Evolutionary conservation across 2,113 vertebrate genomes (phyloP).

Genomic region (Chiloscyllium plagiosum): DNA sequence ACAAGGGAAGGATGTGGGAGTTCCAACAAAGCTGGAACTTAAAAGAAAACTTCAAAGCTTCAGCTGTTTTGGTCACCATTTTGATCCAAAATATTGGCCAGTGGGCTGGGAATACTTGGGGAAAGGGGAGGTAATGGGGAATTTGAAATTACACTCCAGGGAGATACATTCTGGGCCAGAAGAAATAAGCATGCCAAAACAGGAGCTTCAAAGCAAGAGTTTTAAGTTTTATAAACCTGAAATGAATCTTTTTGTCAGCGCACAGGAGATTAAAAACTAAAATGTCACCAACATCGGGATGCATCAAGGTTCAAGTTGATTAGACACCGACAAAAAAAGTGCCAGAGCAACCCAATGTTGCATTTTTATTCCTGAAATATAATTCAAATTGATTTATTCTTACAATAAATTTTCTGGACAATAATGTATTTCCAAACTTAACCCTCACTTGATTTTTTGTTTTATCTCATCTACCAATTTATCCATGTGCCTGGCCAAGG

Average conservation of each 20-base stretch:
- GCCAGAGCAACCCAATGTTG: neutral
- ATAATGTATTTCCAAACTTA: neutral
- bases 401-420: neutral
- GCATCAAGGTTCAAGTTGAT: neutral
- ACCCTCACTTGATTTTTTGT: neutral
- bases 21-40: neutral
- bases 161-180: neutral
- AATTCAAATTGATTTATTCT: neutral
- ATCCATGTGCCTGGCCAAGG: too few species aligned
- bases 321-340: neutral
- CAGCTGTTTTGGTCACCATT: neutral
- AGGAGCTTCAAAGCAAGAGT: slow-evolving; percentile 15
- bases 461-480: too few species aligned
- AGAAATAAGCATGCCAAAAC: neutral
- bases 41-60: slow-evolving; percentile 2
- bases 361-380: neutral
- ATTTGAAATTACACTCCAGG: neutral
- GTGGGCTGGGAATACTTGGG: neutral
- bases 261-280: neutral
- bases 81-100: neutral
- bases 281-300: neutral
- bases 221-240: neutral
- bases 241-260: neutral
- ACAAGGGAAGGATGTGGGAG: slow-evolving; percentile 9
- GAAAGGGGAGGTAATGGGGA: neutral